Percentiles rank a stretch among this genome's conserved stretches.
Evolutionary conservation across 2,888 invertebrate genomes (phyloP).

Genomic region (Hymenopus coronatus): DNA sequence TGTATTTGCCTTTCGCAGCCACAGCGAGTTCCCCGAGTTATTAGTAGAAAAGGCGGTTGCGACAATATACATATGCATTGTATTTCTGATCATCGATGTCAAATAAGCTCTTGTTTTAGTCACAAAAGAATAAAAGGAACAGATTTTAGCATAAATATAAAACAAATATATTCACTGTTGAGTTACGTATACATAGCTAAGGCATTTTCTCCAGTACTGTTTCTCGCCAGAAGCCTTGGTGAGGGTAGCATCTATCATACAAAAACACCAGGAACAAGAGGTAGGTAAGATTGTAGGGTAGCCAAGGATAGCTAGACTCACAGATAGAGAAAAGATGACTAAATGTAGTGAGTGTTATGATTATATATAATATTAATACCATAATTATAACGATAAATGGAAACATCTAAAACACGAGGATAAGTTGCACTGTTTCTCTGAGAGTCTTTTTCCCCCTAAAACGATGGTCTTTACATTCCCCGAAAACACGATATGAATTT

Average conservation of each 20-base stretch:
- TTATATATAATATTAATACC: slow-evolving; percentile 10
- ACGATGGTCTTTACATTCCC: background rate
- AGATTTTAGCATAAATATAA: no score
- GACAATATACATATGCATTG: no score
- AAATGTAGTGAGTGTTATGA: slow-evolving; percentile 4
- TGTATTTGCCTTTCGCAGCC: no score
- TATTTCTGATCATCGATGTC: no score
- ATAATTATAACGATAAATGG: slow-evolving; percentile 1
- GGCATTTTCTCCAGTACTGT: no score
- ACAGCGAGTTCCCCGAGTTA: no score
- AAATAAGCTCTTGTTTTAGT: no score
- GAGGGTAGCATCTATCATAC: background rate
- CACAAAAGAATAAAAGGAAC: no score
- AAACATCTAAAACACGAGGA: slow-evolving; percentile 24
- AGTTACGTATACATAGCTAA: no score
- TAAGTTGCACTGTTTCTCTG: background rate
- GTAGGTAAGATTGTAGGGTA: background rate
- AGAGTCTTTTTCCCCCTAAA: background rate
- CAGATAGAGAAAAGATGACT: slow-evolving; percentile 21
- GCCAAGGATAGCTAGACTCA: background rate
- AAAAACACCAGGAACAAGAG: background rate
- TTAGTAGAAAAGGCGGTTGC: no score
- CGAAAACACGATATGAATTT: slow-evolving; percentile 16
- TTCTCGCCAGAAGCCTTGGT: background rate
- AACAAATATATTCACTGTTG: no score